Percentiles rank a stretch among this genome's conserved stretches.
Conservation (phyloP, 2,797 vertebrate genomes). For the Mycteria americana region DNA sequence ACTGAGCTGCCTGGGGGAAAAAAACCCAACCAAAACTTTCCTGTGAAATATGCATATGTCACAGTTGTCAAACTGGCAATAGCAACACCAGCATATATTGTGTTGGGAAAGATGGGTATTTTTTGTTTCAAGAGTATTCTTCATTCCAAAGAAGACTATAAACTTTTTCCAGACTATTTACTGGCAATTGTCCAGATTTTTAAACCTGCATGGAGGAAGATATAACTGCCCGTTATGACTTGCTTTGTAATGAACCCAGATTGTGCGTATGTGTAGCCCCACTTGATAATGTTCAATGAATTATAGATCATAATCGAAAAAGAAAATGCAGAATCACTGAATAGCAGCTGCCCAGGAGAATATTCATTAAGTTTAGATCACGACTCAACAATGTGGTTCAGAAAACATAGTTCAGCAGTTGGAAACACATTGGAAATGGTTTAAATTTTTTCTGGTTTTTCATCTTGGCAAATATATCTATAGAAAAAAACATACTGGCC, state of each 20-base stretch:
- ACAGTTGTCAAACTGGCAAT: neutral
- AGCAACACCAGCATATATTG: neutral
- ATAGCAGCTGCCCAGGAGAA: neutral
- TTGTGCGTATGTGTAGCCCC: neutral
- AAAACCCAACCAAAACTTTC: neutral
- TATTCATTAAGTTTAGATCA: constrained; percentile 5
- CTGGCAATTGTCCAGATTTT: neutral
- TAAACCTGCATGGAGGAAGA: neutral
- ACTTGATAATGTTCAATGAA: neutral
- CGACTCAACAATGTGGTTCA: neutral
- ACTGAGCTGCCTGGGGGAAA: neutral
- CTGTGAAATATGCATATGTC: neutral
- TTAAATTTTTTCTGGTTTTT: constrained; percentile 24
- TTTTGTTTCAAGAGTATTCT: neutral
- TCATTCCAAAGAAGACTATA: neutral
- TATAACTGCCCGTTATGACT: neutral
- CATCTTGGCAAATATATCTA: neutral
- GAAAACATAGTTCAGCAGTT: constrained; percentile 3
- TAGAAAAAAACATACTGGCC: neutral
- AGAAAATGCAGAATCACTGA: neutral
- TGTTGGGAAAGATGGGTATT: neutral
- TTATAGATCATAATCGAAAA: neutral
- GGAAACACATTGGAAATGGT: neutral
- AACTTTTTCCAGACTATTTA: neutral
- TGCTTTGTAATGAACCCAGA: neutral